phyloP scores from a whole-genome alignment of 23 tunicate genomes.

The Aplidium turbinatum region DNA sequence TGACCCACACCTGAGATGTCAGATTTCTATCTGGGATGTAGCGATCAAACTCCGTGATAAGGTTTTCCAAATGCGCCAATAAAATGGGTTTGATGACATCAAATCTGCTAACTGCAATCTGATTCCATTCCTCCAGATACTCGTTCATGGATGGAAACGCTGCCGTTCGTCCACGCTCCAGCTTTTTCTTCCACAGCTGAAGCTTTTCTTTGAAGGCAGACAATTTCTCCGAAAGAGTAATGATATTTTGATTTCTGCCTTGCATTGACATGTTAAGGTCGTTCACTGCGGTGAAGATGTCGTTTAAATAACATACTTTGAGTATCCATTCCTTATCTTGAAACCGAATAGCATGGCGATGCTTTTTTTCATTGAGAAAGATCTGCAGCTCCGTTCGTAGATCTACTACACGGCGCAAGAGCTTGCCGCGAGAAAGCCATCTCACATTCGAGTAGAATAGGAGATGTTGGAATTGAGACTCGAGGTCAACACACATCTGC shows the following conservation, averaged over 20 bases:
- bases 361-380: conserved; percentile 50
- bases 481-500: conserved; percentile 54
- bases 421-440: conserved; percentile 36
- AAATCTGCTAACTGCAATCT: conserved; percentile 24
- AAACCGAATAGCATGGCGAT: conserved; percentile 54
- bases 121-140: conserved; percentile 59
- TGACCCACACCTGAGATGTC: conserved; percentile 11
- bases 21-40: conserved; percentile 8
- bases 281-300: conserved; percentile 26
- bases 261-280: conserved; percentile 35
- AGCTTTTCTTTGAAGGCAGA: conserved; percentile 64
- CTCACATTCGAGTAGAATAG: conserved; percentile 63
- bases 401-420: conserved; percentile 63
- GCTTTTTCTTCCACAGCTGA: conserved; percentile 49
- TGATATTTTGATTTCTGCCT: conserved; percentile 53
- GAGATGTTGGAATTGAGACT: conserved; percentile 65
- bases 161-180: conserved; percentile 48
- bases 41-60: conserved; percentile 33
- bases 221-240: conserved; percentile 39
- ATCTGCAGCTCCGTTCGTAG: conserved; percentile 40
- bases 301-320: conserved; percentile 31
- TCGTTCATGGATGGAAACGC: conserved; percentile 49
- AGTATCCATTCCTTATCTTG: conserved; percentile 57
- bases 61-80: conserved; percentile 51
- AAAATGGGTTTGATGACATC: conserved; percentile 38